Evolutionary conservation across 1,140 invertebrate species (phyloP).

Genomic region (Holotrichia oblita): DNA sequence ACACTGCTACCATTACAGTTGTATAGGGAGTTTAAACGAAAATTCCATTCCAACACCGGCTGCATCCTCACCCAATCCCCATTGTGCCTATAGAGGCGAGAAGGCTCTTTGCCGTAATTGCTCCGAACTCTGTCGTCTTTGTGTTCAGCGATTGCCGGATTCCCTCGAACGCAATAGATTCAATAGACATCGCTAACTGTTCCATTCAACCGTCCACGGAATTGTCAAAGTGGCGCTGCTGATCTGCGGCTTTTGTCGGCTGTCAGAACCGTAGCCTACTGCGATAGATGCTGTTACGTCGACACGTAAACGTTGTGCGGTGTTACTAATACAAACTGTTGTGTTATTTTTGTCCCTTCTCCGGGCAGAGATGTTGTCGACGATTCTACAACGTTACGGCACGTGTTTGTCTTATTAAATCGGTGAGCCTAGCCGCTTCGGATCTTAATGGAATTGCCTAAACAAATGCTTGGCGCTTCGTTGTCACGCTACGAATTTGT

Average conservation of each 20-base stretch:
- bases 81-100: slow-evolving; percentile 2
- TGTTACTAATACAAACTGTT: not conserved
- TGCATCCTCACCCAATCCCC: not conserved
- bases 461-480: not conserved
- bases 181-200: slow-evolving; percentile 26
- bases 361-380: not conserved
- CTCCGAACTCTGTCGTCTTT: slow-evolving; percentile 5
- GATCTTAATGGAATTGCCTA: slow-evolving; percentile 33
- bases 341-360: slow-evolving; percentile 9
- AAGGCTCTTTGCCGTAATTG: slow-evolving; percentile 11
- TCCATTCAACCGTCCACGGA: slow-evolving; percentile 12
- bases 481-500: not conserved
- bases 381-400: not conserved
- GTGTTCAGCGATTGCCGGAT: slow-evolving; percentile 20
- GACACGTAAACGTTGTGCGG: not conserved
- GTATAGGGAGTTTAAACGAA: not conserved
- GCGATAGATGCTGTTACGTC: not conserved
- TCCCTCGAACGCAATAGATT: slow-evolving; percentile 22
- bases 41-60: not conserved
- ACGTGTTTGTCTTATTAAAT: slow-evolving; percentile 32
- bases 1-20: not conserved
- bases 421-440: not conserved
- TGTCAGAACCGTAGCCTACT: not conserved
- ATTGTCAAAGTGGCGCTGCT: slow-evolving; percentile 17
- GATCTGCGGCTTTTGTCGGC: slow-evolving; percentile 33